Conservation (phyloP, 2,797 vertebrate genomes). For the Artibeus jamaicensis region DNA sequence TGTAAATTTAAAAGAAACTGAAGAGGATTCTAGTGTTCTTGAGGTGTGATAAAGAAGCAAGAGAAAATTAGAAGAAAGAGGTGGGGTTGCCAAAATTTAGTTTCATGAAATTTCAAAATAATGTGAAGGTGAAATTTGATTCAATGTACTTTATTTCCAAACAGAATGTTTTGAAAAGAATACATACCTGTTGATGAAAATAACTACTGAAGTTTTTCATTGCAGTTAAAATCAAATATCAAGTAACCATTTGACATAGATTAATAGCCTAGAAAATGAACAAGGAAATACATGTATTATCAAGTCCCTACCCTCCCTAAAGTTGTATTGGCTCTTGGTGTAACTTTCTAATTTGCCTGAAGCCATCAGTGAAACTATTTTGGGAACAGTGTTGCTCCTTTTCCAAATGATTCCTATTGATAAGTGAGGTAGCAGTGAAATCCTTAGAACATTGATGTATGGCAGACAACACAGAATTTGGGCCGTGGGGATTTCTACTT, state of each 20-base stretch:
- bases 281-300: neutral
- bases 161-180: neutral
- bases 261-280: neutral
- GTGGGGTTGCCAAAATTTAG: neutral
- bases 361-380: neutral
- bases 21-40: neutral
- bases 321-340: neutral
- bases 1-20: neutral
- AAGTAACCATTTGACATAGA: neutral
- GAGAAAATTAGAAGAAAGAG: neutral
- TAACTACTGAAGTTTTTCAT: neutral
- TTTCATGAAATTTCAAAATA: neutral
- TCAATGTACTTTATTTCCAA: neutral
- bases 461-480: neutral
- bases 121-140: neutral
- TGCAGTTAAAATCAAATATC: neutral
- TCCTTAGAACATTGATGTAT: neutral
- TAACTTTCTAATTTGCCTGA: neutral
- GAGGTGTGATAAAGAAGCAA: neutral
- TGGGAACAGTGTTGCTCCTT: neutral
- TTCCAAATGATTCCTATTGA: neutral
- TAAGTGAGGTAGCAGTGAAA: neutral
- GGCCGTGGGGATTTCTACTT: neutral
- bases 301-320: neutral
- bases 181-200: neutral